Evolutionary conservation across 2,888 invertebrate genomes (phyloP).

Genomic region (Drosophila quasianomalipes): DNA sequence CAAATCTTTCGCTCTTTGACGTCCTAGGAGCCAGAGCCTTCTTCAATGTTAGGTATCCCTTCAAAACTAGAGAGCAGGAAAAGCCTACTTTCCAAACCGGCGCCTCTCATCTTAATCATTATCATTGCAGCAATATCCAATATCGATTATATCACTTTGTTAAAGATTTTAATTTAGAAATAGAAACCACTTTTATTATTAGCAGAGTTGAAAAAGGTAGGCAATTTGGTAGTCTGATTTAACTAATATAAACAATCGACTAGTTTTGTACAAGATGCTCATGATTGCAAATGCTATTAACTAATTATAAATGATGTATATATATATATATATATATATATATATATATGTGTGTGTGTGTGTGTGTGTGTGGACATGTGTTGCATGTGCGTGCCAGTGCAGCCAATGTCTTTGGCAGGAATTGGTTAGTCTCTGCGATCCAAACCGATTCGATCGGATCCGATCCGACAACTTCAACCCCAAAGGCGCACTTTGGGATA

Average conservation of each 20-base stretch:
- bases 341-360: constrained; percentile 4
- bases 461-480: constrained; percentile 28
- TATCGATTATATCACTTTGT: neutral
- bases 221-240: neutral
- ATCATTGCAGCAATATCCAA: no score
- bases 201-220: neutral
- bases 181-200: neutral
- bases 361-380: neutral
- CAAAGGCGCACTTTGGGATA: constrained; percentile 40
- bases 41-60: neutral
- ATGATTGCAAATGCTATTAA: neutral
- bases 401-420: neutral
- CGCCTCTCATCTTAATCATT: neutral
- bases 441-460: constrained; percentile 2
- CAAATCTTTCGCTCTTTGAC: neutral
- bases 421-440: constrained; percentile 2
- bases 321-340: neutral
- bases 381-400: constrained; percentile 65
- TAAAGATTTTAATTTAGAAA: neutral
- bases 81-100: neutral
- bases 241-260: neutral
- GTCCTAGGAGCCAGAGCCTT: neutral
- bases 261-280: neutral
- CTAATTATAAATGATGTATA: constrained; percentile 21
- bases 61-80: neutral